Evolutionary conservation across 1,140 invertebrate genomes (phyloP), one percentile per base, ranked within the genome.

Genomic region (Penaeus vannamei): DNA sequence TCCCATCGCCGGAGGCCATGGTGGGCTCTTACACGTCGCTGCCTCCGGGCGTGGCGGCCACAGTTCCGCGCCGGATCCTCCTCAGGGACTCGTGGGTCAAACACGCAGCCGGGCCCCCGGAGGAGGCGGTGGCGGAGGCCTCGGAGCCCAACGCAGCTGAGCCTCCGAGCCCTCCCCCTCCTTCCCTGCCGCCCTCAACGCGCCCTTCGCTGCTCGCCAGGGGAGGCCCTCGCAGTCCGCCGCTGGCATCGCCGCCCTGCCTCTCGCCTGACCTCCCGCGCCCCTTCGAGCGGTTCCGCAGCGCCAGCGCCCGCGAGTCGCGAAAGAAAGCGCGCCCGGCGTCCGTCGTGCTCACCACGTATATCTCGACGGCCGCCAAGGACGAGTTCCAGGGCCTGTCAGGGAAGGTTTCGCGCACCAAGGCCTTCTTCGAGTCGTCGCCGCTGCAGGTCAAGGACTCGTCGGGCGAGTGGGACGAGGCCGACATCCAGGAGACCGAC

Each of bases 51-150:
- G 87, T 89, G 60, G 87, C 81, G 20, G 64, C 81, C 53, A 89
- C 87, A 19, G 69, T 89, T 1, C 87, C 87, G 17, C 53, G 82
- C 12, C 87, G 87, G 12, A 14, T 82, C 59, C 26, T n/a, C 7
- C 60, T 84, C 5, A 83, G 87, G 82, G 22, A 89, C n/a, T 84
- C 87, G 22, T 89, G 87, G 87, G 60, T 89, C 32, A 64, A 69
- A 20, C 53, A 76, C 22, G 7, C 66, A 2, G 66, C 72, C 17
- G 26, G n/a, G 23, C 23, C 85, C 23, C 32, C 85, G 53, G 53
- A 53, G 53, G 53, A 53, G 53, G 53, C 53, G 53, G 4, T 12
- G 12, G 12, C 17, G 53, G 53, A 53, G 53, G 53, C 53, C 53
- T 2, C 53, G 53, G 53, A 53, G 53, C 12, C 53, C 53, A 53